Conservation (phyloP, 2,888 invertebrate species). For the Acanthopleura granulata region DNA sequence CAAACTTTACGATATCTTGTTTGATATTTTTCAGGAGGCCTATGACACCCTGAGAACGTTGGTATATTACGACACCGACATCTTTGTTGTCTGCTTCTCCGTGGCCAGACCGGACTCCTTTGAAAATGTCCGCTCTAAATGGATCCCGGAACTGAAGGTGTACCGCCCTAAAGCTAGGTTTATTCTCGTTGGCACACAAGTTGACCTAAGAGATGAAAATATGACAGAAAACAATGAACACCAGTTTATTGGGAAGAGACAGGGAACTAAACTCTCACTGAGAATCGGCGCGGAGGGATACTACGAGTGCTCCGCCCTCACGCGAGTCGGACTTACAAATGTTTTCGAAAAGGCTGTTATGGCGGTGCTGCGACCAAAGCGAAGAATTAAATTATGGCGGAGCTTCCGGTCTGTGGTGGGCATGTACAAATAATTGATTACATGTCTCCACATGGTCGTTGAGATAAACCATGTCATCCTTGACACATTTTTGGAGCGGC, state of each 20-base stretch:
- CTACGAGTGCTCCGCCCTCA: slow-evolving; percentile 42
- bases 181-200: slow-evolving; percentile 58
- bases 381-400: slow-evolving; percentile 44
- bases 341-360: slow-evolving; percentile 46
- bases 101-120: slow-evolving; percentile 51
- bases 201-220: slow-evolving; percentile 42
- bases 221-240: not conserved
- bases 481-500: too few species aligned
- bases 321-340: slow-evolving; percentile 38
- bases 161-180: slow-evolving; percentile 54
- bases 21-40: slow-evolving; percentile 45
- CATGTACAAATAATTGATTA: slow-evolving; percentile 6
- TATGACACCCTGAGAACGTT: slow-evolving; percentile 57
- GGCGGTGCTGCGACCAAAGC: slow-evolving; percentile 40
- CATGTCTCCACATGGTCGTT: too few species aligned
- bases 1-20: too few species aligned
- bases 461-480: too few species aligned
- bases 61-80: slow-evolving; percentile 57
- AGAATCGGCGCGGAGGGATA: slow-evolving; percentile 36
- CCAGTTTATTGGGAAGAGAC: slow-evolving; percentile 8
- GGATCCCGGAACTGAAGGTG: slow-evolving; percentile 56
- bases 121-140: slow-evolving; percentile 52
- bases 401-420: slow-evolving; percentile 31
- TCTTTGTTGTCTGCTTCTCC: slow-evolving; percentile 60
- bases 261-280: slow-evolving; percentile 35